phyloP scores from a whole-genome alignment of 1,140 invertebrate genomes.

The Halictus rubicundus region DNA sequence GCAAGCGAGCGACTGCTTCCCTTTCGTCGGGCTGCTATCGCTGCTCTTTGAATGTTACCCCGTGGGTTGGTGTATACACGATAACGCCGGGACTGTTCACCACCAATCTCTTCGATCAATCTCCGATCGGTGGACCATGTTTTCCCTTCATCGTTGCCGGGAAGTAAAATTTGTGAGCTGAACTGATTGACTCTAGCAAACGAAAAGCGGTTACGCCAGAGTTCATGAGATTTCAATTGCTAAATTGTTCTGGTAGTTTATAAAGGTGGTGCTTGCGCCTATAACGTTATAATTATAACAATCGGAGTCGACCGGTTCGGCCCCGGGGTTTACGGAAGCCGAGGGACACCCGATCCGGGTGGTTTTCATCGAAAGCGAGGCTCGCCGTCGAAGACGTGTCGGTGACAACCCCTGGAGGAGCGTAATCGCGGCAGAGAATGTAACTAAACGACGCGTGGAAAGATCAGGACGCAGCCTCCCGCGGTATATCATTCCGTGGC shows the following conservation, averaged over 20 bases:
- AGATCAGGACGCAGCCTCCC: conserved; percentile 72
- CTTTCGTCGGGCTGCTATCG: conserved; percentile 43
- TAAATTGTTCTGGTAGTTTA: no score
- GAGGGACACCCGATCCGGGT: neutral
- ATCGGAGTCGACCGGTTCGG: no score
- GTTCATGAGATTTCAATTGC: no score
- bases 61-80: neutral
- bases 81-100: neutral
- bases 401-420: conserved; percentile 21
- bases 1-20: neutral
- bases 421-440: conserved; percentile 56
- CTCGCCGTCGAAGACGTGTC: conserved; percentile 1
- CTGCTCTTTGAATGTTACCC: conserved; percentile 5
- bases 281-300: neutral
- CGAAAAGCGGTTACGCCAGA: no score
- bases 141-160: neutral
- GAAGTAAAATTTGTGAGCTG: no score
- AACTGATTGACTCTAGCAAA: no score
- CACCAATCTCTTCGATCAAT: no score
- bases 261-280: no score
- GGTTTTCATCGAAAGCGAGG: neutral
- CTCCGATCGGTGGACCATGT: no score
- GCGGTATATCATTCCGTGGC: conserved; percentile 71
- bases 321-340: neutral
- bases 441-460: conserved; percentile 71